Evolutionary conservation across 2,888 invertebrate genomes (phyloP).

Genomic region (Sceliomorpha sp.): DNA sequence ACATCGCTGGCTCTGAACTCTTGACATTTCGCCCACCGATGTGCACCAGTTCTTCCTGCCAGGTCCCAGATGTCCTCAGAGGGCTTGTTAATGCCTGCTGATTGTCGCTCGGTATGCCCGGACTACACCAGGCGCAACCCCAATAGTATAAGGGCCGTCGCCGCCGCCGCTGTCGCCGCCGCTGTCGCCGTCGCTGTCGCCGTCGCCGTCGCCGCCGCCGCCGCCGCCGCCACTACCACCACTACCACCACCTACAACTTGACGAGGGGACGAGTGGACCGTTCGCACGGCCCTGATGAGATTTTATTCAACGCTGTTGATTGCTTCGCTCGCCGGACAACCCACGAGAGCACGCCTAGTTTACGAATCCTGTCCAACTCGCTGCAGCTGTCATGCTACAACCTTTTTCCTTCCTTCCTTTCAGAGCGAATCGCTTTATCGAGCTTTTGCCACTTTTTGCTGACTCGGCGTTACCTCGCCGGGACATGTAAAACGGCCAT

Average conservation of each 20-base stretch:
- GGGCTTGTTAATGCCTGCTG: constrained; percentile 67
- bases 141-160: constrained; percentile 29
- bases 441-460: constrained; percentile 3
- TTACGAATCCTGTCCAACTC: constrained; percentile 19
- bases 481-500: too few species aligned
- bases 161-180: too few species aligned
- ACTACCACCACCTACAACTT: constrained; percentile 6
- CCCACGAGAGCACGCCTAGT: constrained; percentile 13
- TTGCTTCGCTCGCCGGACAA: constrained; percentile 19
- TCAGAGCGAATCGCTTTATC: constrained; percentile 1
- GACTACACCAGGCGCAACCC: constrained; percentile 32
- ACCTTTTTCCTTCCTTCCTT: background rate
- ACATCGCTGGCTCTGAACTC: constrained; percentile 60
- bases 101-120: constrained; percentile 60
- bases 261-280: constrained; percentile 17
- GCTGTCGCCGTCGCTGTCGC: too few species aligned
- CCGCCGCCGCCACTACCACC: too few species aligned
- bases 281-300: constrained; percentile 53
- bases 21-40: constrained; percentile 67
- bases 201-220: too few species aligned
- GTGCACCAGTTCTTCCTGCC: constrained; percentile 66
- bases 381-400: constrained; percentile 4
- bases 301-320: constrained; percentile 59
- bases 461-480: too few species aligned
- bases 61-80: constrained; percentile 67